Base-by-base conservation (phyloP, 1,140 invertebrate genomes). In the Zaprionus ornatus region DNA sequence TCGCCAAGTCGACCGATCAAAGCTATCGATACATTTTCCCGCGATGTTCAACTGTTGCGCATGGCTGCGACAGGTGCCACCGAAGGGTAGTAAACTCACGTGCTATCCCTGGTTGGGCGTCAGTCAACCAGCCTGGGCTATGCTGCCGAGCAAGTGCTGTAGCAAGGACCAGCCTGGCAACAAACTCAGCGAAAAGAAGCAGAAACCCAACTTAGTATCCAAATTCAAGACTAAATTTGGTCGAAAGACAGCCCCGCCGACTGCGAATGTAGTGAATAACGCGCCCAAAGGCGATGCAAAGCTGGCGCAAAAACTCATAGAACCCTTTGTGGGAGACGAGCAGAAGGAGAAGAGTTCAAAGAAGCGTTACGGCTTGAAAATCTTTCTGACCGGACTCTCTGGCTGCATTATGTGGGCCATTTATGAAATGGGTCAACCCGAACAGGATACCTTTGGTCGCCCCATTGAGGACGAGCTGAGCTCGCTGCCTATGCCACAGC, bases 381-480 rank as follows among this genome's bases (percentile, higher is more conserved):
- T 94, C 23, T 93, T 94, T 72, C 93, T 94, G 50, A 92, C 93
- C 5, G 93, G 93, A 0, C 59, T 94, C 13, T 92, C 92, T 3
- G 91, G 93, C 6, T 90, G 92, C 56, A 91, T 93, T 7, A 92
- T 94, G 42, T 93, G 95, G 82, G 91, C 95, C 13, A 90, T 96
- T 56, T 95, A 95, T 78, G 94, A 96, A 93, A 93, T 96, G 93
- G 96, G 97, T 13, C 94, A 94, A 21, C 97, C 97, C 1, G 93
- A 94, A 21, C 93, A 93, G 35, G 97, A 97, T 87, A 95, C 95
- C 48, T 93, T 96, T 19, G 97, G 97, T 12, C 94, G 95, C 61
- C 74, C 94, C 50, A 94, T 98, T 21, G 94, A 96, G 90, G 97
- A 98, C 94, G 96, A 98, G 93, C 97, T 96, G 90, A 95, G 94